Conservation (phyloP, 37 sponge, comb jelly and placozoan species). For the Oscarella lobularis region DNA sequence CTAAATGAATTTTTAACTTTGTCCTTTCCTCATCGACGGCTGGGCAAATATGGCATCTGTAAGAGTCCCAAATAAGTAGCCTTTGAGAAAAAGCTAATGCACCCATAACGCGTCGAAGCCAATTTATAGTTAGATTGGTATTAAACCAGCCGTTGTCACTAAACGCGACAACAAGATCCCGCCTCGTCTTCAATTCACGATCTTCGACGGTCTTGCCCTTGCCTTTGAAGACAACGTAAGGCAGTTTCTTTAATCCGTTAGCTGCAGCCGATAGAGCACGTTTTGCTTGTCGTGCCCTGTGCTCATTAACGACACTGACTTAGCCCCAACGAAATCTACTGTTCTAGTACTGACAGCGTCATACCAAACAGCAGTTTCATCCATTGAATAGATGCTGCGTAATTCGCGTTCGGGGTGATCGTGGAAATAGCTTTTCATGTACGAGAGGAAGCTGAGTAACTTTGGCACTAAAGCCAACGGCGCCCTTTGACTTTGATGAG, state of each 20-base stretch:
- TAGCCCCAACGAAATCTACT: slow-evolving; percentile 17
- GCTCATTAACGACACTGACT: slow-evolving; percentile 25
- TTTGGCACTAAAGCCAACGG: slow-evolving; percentile 5
- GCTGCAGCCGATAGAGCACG: slow-evolving; percentile 24
- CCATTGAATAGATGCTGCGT: slow-evolving; percentile 20
- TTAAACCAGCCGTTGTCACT: slow-evolving; percentile 40
- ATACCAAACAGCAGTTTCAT: slow-evolving; percentile 45
- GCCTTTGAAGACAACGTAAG: slow-evolving; percentile 40
- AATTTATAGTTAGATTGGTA: slow-evolving; percentile 33
- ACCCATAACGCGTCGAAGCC: slow-evolving; percentile 25
- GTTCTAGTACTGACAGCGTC: slow-evolving; percentile 44
- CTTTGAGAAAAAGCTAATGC: slow-evolving; percentile 13
- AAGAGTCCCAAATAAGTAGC: slow-evolving; percentile 42
- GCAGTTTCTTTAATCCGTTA: slow-evolving; percentile 28
- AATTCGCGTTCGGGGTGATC: neutral
- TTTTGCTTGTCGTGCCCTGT: slow-evolving; percentile 47
- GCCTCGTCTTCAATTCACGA: neutral
- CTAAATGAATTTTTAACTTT: slow-evolving; percentile 8
- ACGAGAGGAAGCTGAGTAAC: neutral
- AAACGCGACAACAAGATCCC: slow-evolving; percentile 17
- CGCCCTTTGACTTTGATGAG: neutral
- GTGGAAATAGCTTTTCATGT: neutral
- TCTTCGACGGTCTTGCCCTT: slow-evolving; percentile 17
- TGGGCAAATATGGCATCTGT: slow-evolving; percentile 38
- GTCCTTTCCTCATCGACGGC: neutral